Base-by-base conservation (phyloP, 2,797 vertebrate genomes). In the Coilia nasus region DNA sequence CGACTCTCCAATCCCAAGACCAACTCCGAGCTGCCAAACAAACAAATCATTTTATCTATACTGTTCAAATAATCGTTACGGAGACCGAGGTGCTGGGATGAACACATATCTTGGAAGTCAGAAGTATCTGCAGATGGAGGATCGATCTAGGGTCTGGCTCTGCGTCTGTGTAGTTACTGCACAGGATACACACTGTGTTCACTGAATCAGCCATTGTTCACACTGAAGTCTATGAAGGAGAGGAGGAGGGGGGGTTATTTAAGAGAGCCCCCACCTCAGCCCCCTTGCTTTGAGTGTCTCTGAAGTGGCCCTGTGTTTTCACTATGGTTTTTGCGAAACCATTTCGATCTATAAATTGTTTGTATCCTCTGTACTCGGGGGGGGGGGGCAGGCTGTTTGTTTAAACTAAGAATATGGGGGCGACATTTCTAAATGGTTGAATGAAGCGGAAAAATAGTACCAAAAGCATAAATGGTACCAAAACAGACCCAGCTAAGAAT, bases 181-280 rank as follows among this genome's bases (percentile, higher is more conserved):
- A 59, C 57, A 19, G 71, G 41, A 78, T 41, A 44, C 15, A 78
- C 35, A 44, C 31, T 78, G 14, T 21, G 35, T 78, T 86, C 67
- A 83, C 64, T 84, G 78, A 78, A 78, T 71, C 44, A 41, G 83
- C 60, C 80, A 50, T 80, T 54, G 21, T 23, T 44, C 82, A 84
- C 41, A 35, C 19, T 23, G 17, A 84, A 57, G 54, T 81, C 75
- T 78, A 19, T 64, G n/a, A 64, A 44, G 35, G 35, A 7, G 50
- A 54, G 50, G 50, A 31, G 50, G 50, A 54, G 50, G 50, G 71
- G 17, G 71, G 71, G 35, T 19, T 78, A 78, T 78, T 78, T 78
- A 41, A 41, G 19, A 71, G 28, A 71, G 67, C 67, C 25, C 31
- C 35, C 35, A 78, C 71, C 71, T 78, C 71, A 19, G 35, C 71